Conservation (phyloP, 2,113 vertebrate species). For the Larimichthys crocea region DNA sequence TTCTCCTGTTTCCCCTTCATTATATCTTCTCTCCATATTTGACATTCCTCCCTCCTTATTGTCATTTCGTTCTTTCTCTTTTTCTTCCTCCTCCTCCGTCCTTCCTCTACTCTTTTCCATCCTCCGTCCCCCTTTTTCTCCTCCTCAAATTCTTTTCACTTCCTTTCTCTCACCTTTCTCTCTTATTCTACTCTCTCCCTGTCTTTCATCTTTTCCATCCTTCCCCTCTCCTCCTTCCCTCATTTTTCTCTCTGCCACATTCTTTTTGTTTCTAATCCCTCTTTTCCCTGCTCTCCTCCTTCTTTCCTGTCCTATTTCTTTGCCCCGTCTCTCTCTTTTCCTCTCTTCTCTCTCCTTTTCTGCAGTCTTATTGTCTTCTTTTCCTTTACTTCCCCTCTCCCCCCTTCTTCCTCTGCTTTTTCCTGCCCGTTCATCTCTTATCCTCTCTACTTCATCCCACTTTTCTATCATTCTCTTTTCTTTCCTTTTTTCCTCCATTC, state of each 20-base stretch:
- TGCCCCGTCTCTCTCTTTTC: background rate
- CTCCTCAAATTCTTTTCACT: background rate
- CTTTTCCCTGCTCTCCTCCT: background rate
- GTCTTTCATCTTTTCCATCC: too few relatives aligned
- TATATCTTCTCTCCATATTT: background rate
- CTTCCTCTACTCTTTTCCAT: too few relatives aligned
- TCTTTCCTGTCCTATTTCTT: background rate
- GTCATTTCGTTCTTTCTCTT: background rate
- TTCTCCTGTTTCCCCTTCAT: background rate
- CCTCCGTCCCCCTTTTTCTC: accelerated
- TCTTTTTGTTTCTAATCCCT: background rate
- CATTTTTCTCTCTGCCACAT: background rate
- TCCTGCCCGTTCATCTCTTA: background rate
- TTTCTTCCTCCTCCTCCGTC: too few relatives aligned
- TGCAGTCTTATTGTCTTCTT: background rate
- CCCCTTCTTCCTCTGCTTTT: too few relatives aligned
- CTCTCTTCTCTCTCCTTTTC: background rate
- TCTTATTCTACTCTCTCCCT: background rate
- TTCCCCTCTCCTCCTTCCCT: background rate
- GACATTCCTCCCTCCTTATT: background rate
- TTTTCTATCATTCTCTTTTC: background rate
- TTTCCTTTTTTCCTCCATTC: background rate
- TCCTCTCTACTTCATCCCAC: background rate
- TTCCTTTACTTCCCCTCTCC: background rate
- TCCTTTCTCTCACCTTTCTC: background rate